These are phyloP conservation scores for Ethmia dodecea DNA, from an alignment of 2,888 invertebrate species.

Conservation along the genomic window DNA sequence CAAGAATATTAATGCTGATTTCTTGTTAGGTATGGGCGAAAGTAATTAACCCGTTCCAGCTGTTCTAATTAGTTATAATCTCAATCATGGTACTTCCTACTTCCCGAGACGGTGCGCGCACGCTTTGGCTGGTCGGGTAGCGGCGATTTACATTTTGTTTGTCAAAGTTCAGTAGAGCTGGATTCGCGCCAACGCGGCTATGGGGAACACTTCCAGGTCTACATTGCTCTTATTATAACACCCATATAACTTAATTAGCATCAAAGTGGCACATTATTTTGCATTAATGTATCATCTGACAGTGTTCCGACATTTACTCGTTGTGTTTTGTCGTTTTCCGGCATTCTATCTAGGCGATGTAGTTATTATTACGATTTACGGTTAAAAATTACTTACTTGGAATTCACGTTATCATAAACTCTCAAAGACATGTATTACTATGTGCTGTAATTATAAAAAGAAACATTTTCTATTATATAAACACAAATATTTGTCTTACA, in stretches of 20 bases:
- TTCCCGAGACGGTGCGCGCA: slow-evolving; percentile 18
- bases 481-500: slow-evolving; percentile 39
- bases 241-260: slow-evolving; percentile 29
- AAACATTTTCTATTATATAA: no score
- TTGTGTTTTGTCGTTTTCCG: background rate
- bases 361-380: no score
- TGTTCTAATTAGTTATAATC: slow-evolving; percentile 3
- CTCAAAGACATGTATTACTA: no score
- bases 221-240: slow-evolving; percentile 36
- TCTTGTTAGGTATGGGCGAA: background rate
- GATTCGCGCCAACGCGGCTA: slow-evolving; percentile 61
- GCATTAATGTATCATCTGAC: slow-evolving; percentile 6
- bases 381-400: background rate
- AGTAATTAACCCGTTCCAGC: slow-evolving; percentile 10
- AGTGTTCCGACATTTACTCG: no score
- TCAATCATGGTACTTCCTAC: background rate
- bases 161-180: slow-evolving; percentile 75
- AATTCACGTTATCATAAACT: no score
- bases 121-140: slow-evolving; percentile 31
- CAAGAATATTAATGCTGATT: background rate
- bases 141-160: slow-evolving; percentile 53
- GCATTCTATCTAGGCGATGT: no score
- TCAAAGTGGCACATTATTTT: slow-evolving; percentile 16
- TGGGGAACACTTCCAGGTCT: slow-evolving; percentile 61
- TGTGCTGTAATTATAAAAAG: no score